These are phyloP conservation scores for Cephus sareptanus DNA, from an alignment of 2,888 invertebrate species.

Conservation along the genomic window DNA sequence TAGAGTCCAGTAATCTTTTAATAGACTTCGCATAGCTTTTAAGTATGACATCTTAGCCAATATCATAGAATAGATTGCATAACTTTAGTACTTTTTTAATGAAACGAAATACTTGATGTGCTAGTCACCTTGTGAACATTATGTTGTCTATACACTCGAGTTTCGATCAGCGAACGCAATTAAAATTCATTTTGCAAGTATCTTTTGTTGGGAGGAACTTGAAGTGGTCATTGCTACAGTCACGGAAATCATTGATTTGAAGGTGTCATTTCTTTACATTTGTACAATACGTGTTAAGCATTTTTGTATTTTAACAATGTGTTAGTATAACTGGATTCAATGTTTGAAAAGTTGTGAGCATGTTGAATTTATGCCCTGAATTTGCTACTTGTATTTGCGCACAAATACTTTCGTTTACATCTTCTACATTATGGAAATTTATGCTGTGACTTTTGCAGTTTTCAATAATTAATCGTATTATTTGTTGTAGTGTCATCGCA, in stretches of 20 bases:
- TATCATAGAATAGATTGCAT: constrained; percentile 2
- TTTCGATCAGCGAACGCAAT: neutral
- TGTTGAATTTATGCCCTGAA: neutral
- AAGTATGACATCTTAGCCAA: constrained; percentile 1
- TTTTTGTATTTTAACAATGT: neutral
- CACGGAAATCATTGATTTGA: neutral
- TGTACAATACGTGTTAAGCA: neutral
- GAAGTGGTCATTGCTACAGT: neutral
- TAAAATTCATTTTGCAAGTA: neutral
- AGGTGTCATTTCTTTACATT: neutral
- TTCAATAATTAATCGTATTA: neutral
- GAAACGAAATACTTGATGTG: constrained; percentile 5
- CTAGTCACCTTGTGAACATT: constrained; percentile 2
- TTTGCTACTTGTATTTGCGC: neutral
- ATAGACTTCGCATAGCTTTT: neutral
- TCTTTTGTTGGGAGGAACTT: neutral
- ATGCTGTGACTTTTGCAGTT: neutral
- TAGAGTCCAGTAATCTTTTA: neutral
- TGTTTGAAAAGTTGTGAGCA: neutral
- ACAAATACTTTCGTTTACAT: neutral
- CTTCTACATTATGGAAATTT: neutral
- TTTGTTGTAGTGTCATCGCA: neutral
- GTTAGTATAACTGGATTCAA: neutral
- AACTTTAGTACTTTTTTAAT: constrained; percentile 8
- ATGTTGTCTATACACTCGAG: neutral